These are phyloP conservation scores for Holothuria glaberrima DNA, from an alignment of 35 echinoderm and acorn worm genomes.

Conservation along the genomic window DNA sequence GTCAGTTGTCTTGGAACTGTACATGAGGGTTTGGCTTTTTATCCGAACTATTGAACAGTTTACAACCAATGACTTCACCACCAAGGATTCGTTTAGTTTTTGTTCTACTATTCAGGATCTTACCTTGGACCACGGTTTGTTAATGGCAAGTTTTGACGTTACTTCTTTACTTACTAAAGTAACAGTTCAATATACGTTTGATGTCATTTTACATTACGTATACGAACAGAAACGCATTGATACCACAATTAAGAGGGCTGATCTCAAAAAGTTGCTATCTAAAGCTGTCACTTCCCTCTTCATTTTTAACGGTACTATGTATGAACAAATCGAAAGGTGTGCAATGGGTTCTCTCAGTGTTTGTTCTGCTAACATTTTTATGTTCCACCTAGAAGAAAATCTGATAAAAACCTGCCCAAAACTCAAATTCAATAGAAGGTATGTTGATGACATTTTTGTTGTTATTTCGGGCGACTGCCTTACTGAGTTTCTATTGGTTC, in stretches of 20 bases:
- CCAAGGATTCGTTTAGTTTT: not conserved
- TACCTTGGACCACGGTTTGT: too few species aligned
- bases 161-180: not conserved
- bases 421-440: not conserved
- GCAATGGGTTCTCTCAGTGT: not conserved
- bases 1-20: slow-evolving; percentile 33
- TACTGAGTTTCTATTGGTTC: too few species aligned
- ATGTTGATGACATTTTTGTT: too few species aligned
- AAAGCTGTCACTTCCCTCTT: not conserved
- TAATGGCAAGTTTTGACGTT: not conserved
- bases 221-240: not conserved
- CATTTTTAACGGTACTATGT: not conserved
- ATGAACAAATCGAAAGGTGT: not conserved
- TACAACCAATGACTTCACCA: not conserved
- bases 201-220: not conserved
- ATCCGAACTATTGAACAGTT: not conserved
- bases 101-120: not conserved
- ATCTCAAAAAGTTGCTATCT: not conserved
- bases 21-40: not conserved
- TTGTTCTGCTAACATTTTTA: not conserved
- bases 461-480: not conserved
- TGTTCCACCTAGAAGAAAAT: not conserved
- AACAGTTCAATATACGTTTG: not conserved
- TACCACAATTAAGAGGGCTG: not conserved
- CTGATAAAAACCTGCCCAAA: not conserved